Evolutionary conservation across 2,888 invertebrate genomes (phyloP), one percentile per base, ranked within the genome.

Genomic region (Meteorus cinctellus): DNA sequence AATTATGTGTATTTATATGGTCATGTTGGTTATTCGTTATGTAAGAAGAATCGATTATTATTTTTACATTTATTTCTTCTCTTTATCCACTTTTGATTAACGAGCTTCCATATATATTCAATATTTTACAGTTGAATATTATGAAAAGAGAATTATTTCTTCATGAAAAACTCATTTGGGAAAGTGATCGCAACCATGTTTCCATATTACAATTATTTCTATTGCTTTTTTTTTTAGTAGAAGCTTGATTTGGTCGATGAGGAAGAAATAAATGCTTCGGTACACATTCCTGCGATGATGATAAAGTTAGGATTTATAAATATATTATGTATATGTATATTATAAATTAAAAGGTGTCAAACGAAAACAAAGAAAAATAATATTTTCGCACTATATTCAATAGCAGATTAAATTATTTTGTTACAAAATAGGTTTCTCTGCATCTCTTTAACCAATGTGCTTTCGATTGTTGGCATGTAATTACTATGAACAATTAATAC

Each of bases 1-100:
- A 86, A 77, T 84, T 62, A 62, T 62, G 27, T 67, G 34, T 73
- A 59, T 55, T 55, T 73, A 59, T 73, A 73, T 67, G 66, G 65
- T 82, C 55, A 73, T 73, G 66, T 73, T 73, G 63, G 55, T 72
- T 51, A 55, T 51, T 63, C 45, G 45, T 72, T 63, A 45, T 31
- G 45, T 72, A 72, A 72, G 63, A 72, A 19, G 55, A 55, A 55
- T 55, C 55, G n/a, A 55, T n/a, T 48, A 45, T n/a, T 48, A 55
- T 8, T 55, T 55, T 8, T 2, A 55, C 55, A 55, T 55, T 55
- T 55, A 55, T 55, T 55, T 55, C 55, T 55, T 55, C 55, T 55
- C 55, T 55, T 55, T 55, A 55, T 24, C n/a, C 55, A 19, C 24
- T 55, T 24, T 48, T n/a, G 0, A 55, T 6, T 55, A 55, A n/a